Evolutionary conservation across 2,113 vertebrate species (phyloP).

Genomic region (Fulmarus glacialis): DNA sequence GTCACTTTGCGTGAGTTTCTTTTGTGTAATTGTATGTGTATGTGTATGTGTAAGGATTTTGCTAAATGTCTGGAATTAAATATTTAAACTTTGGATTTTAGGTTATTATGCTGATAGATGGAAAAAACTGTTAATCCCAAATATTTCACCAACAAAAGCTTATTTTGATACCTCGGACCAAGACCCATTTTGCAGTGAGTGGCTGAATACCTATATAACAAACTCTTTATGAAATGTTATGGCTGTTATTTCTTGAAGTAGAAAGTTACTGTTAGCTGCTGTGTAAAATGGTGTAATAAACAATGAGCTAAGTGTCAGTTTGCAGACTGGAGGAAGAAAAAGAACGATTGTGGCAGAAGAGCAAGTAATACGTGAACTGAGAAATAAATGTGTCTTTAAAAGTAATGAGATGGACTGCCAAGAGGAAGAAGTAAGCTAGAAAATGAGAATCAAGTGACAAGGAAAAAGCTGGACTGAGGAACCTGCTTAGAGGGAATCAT

Average conservation of each 20-base stretch:
- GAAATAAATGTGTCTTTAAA: neutral
- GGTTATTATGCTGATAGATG: slow-evolving; percentile 84
- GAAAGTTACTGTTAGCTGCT: neutral
- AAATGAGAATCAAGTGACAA: neutral
- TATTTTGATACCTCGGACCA: slow-evolving; percentile 84
- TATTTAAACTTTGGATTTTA: slow-evolving; percentile 57
- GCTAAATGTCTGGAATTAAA: neutral
- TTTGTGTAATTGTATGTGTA: neutral
- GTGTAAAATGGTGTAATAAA: neutral
- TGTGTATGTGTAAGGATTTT: neutral
- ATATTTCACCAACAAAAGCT: slow-evolving; percentile 64
- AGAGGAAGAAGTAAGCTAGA: neutral
- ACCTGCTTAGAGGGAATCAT: neutral
- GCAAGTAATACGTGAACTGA: neutral
- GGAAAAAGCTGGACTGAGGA: neutral
- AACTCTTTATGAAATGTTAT: neutral
- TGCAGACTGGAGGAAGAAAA: neutral
- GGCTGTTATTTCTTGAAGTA: neutral
- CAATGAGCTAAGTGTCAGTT: neutral
- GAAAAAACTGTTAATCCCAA: slow-evolving; percentile 76
- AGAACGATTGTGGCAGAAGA: neutral
- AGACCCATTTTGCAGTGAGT: slow-evolving; percentile 87
- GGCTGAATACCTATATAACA: neutral
- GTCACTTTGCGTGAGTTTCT: neutral
- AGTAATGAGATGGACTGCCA: neutral